These are phyloP conservation scores for Alosa sapidissima DNA, from an alignment of 2,797 vertebrate species.

Conservation along the genomic window DNA sequence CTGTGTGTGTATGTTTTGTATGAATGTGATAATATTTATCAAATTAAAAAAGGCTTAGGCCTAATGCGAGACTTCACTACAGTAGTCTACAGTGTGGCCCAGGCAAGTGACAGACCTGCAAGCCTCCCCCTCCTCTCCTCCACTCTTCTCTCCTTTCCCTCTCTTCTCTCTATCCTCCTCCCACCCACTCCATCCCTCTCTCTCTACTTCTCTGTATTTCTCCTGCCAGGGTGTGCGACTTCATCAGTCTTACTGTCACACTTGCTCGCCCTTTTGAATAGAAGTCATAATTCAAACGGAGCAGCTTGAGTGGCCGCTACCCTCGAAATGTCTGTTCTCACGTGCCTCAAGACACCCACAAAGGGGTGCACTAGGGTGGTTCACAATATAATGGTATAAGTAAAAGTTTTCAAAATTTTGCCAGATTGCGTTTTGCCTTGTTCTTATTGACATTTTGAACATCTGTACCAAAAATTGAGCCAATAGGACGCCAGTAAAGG, in stretches of 20 bases:
- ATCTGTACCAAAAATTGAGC: no score
- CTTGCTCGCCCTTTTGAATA: neutral
- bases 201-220: neutral
- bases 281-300: slow-evolving; percentile 19
- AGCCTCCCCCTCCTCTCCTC: neutral
- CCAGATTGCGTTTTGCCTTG: no score
- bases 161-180: neutral
- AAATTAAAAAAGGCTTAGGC: neutral
- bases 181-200: neutral
- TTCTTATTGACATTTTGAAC: no score
- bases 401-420: no score
- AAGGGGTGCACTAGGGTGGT: neutral
- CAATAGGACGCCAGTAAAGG: no score
- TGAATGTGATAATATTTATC: neutral
- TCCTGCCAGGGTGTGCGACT: neutral
- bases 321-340: neutral
- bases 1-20: neutral
- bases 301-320: slow-evolving; percentile 9
- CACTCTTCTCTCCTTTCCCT: neutral
- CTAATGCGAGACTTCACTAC: neutral
- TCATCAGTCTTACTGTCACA: slow-evolving; percentile 19
- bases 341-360: neutral
- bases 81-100: neutral
- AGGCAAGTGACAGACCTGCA: neutral
- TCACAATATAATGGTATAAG: no score